Conservation (phyloP, 2,797 vertebrate species). For the Varecia variegata region DNA sequence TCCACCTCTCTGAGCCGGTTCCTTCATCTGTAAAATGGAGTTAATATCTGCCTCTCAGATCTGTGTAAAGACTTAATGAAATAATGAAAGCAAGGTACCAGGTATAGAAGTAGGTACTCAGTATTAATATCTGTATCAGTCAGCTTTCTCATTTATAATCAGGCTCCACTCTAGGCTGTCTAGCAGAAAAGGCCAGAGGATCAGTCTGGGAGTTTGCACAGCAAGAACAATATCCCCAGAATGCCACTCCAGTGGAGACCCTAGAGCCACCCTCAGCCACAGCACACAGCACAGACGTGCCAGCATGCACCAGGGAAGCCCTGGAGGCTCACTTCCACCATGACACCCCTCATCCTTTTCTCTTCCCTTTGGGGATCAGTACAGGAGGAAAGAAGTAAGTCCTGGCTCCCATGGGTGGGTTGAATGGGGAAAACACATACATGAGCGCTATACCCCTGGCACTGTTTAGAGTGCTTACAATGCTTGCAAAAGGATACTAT, state of each 20-base stretch:
- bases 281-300: background rate
- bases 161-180: background rate
- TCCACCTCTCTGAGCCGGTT: background rate
- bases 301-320: background rate
- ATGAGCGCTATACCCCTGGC: background rate
- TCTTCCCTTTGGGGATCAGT: background rate
- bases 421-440: background rate
- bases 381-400: background rate
- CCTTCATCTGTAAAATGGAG: background rate
- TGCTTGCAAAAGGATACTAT: background rate
- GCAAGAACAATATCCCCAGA: background rate
- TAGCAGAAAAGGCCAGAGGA: background rate
- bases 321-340: background rate
- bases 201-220: background rate
- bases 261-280: background rate
- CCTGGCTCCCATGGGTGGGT: background rate
- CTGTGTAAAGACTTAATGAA: background rate
- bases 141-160: background rate
- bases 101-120: background rate
- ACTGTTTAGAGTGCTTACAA: background rate
- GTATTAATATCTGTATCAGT: background rate
- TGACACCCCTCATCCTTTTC: background rate
- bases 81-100: background rate
- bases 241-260: background rate
- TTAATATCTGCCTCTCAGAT: background rate